A percentile compares a stretch with the other conserved stretches of the same genome.
These are phyloP conservation scores for Nephila pilipes DNA, from an alignment of 1,140 invertebrate genomes.

Conservation along the genomic window DNA sequence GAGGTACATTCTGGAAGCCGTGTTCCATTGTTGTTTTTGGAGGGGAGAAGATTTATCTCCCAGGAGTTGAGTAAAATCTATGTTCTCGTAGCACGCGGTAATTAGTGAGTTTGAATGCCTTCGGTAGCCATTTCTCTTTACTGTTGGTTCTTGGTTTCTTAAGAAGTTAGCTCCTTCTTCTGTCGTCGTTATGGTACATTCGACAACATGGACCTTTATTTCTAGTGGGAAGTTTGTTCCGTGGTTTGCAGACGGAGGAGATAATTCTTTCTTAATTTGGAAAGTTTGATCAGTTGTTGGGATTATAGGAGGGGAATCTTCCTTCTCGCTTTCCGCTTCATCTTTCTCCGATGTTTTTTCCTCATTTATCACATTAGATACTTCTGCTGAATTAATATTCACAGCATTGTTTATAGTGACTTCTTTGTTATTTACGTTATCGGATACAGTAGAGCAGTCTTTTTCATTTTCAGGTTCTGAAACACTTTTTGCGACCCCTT, in stretches of 20 bases:
- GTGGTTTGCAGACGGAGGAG: not conserved
- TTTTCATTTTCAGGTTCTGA: not conserved
- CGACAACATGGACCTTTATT: conserved; percentile 61
- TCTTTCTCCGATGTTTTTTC: not conserved
- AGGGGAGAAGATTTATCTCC: conserved; percentile 1
- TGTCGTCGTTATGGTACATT: conserved; percentile 31
- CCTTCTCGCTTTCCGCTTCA: not conserved
- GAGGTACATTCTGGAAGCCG: conserved; percentile 25
- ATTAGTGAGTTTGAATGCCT: conserved; percentile 61
- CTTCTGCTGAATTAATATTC: not conserved
- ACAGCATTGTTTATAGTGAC: not conserved
- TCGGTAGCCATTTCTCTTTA: conserved; percentile 8
- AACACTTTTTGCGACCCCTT: not conserved
- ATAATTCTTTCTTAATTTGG: not conserved
- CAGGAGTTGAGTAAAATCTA: conserved; percentile 25
- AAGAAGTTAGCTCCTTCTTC: not conserved
- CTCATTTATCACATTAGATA: not conserved
- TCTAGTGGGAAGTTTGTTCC: not conserved
- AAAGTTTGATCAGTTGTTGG: not conserved
- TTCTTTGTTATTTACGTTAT: not conserved
- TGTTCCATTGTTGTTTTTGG: not conserved
- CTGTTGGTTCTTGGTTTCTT: not conserved
- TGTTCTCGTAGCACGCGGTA: conserved; percentile 17
- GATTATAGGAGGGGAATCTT: not conserved
- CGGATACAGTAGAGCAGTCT: not conserved